Conservation (phyloP, 2,888 invertebrate genomes). For the Hermodice carunculata region DNA sequence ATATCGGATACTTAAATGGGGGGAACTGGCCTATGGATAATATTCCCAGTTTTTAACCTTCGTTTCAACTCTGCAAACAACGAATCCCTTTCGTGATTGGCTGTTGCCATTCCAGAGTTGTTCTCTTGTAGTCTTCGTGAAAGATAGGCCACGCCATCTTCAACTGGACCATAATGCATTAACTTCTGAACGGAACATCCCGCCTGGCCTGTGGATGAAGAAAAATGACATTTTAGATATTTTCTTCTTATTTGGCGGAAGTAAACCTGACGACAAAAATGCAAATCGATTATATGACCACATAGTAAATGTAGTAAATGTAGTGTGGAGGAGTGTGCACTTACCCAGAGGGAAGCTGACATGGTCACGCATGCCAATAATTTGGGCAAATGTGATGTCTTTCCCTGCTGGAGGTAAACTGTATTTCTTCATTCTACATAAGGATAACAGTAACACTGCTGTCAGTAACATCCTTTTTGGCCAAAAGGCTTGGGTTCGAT, state of each 20-base stretch:
- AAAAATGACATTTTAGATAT: too few relatives aligned
- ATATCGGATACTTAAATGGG: too few relatives aligned
- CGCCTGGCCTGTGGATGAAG: slow-evolving; percentile 34
- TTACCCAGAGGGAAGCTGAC: slow-evolving; percentile 70
- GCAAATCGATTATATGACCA: not conserved
- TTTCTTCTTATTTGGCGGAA: too few relatives aligned
- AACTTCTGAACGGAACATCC: slow-evolving; percentile 36
- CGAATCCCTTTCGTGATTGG: slow-evolving; percentile 26
- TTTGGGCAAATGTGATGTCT: slow-evolving; percentile 70
- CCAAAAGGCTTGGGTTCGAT: too few relatives aligned
- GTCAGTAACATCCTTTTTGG: too few relatives aligned
- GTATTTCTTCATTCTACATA: slow-evolving; percentile 60
- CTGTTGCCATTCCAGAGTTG: slow-evolving; percentile 32
- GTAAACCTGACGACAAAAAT: not conserved
- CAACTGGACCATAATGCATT: slow-evolving; percentile 39
- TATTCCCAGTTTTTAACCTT: slow-evolving; percentile 1
- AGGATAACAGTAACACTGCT: too few relatives aligned
- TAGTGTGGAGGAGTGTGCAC: slow-evolving; percentile 11
- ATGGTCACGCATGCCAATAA: slow-evolving; percentile 72
- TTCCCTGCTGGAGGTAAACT: slow-evolving; percentile 46
- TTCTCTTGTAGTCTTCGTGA: slow-evolving; percentile 39
- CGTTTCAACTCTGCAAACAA: slow-evolving; percentile 11
- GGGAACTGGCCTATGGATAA: slow-evolving; percentile 2
- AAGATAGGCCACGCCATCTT: slow-evolving; percentile 41
- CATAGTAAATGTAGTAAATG: not conserved